Percentiles rank a stretch among this genome's conserved stretches.
phyloP scores from a whole-genome alignment of 2,888 invertebrate species.

The Diachrysia chrysitis region DNA sequence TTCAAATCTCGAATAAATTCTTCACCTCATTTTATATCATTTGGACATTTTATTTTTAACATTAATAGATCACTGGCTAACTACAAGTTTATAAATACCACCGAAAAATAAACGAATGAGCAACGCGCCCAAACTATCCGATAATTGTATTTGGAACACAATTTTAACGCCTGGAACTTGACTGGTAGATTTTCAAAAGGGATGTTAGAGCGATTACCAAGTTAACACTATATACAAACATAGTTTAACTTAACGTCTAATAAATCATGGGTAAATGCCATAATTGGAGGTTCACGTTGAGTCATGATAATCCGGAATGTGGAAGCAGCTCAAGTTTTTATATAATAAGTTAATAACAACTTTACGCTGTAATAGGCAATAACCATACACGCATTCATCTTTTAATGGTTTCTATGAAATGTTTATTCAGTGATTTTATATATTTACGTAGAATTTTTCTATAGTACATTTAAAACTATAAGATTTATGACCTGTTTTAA shows the following conservation, averaged over 20 bases:
- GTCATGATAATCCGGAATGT: conserved; percentile 52
- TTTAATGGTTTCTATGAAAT: conserved; percentile 16
- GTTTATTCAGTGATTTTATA: conserved; percentile 16
- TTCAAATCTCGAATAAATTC: conserved; percentile 48
- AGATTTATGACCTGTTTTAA: background rate
- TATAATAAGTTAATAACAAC: conserved; percentile 15
- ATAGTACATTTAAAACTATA: background rate
- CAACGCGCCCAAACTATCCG: conserved; percentile 33
- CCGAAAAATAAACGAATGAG: conserved; percentile 35
- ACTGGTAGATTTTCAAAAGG: conserved; percentile 51
- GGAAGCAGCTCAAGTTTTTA: conserved; percentile 46
- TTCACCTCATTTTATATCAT: conserved; percentile 38
- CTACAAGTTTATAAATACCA: conserved; percentile 49
- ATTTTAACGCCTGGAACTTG: conserved; percentile 55
- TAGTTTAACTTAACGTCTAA: conserved; percentile 35
- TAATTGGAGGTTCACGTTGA: conserved; percentile 54
- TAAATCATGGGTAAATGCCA: conserved; percentile 56
- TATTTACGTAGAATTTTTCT: background rate
- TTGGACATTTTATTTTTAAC: conserved; percentile 55
- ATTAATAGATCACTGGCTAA: conserved; percentile 43
- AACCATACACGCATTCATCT: conserved; percentile 30
- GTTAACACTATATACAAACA: conserved; percentile 54
- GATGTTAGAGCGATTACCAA: conserved; percentile 58
- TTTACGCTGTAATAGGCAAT: conserved; percentile 34
- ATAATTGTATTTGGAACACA: conserved; percentile 67